Evolutionary conservation across 2,888 invertebrate genomes (phyloP).

Genomic region (Metopia argyrocephala): DNA sequence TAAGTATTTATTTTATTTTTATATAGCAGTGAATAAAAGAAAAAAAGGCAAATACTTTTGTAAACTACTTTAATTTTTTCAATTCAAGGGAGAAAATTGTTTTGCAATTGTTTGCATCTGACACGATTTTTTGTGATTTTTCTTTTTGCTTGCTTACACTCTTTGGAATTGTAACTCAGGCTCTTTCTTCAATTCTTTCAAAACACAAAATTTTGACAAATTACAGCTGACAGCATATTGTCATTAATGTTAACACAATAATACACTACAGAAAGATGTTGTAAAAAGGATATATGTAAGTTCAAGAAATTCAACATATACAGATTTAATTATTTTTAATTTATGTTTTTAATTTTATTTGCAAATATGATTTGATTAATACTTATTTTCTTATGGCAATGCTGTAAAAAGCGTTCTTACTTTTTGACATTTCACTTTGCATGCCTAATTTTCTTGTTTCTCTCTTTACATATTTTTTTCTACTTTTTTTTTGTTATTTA

Average conservation of each 20-base stretch:
- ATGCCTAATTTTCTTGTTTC: constrained; percentile 46
- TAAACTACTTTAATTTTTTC: constrained; percentile 39
- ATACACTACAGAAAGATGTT: too few relatives aligned
- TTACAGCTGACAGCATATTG: constrained; percentile 51
- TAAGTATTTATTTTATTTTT: not conserved
- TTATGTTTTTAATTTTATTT: not conserved
- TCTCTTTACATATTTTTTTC: constrained; percentile 26
- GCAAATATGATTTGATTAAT: not conserved
- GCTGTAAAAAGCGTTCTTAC: constrained; percentile 42
- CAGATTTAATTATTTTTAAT: constrained; percentile 1
- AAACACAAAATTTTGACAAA: constrained; percentile 50
- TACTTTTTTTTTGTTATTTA: constrained; percentile 30
- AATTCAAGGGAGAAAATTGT: constrained; percentile 64
- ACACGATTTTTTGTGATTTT: constrained; percentile 66
- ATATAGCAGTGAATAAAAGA: not conserved
- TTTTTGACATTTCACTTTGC: constrained; percentile 59
- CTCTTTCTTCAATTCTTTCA: constrained; percentile 26
- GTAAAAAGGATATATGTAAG: not conserved
- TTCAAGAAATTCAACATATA: not conserved
- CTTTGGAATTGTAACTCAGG: constrained; percentile 31
- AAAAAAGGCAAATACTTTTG: not conserved
- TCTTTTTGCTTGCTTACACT: constrained; percentile 47
- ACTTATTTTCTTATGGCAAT: constrained; percentile 46
- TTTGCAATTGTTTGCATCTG: constrained; percentile 70
- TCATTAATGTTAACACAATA: constrained; percentile 30